phyloP scores from a whole-genome alignment of 2,888 invertebrate species.

The Acanthococcus lagerstroemiae region DNA sequence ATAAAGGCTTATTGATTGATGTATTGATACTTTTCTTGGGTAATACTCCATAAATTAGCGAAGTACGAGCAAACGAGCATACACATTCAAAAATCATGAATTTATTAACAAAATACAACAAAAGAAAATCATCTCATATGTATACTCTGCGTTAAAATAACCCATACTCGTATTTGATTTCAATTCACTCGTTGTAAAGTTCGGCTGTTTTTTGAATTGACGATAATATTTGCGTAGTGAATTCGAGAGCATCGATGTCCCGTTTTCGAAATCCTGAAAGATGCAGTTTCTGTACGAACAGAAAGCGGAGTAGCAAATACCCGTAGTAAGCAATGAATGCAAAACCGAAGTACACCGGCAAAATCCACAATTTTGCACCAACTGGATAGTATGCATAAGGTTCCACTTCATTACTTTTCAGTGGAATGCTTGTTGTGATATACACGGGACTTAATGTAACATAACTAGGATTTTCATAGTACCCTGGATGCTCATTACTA shows the following conservation, averaged over 20 bases:
- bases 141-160: too few species aligned
- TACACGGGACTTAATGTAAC: not conserved
- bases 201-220: not conserved
- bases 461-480: conserved; percentile 5
- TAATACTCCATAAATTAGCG: too few species aligned
- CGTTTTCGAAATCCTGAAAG: too few species aligned
- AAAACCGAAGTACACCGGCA: conserved; percentile 66
- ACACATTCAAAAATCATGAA: too few species aligned
- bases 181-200: too few species aligned
- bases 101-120: too few species aligned
- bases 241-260: not conserved
- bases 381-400: conserved; percentile 50
- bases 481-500: not conserved
- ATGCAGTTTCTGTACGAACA: too few species aligned
- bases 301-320: conserved; percentile 52
- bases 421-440: conserved; percentile 2
- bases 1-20: too few species aligned
- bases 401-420: not conserved
- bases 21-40: too few species aligned
- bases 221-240: not conserved
- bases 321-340: conserved; percentile 56
- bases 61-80: too few species aligned
- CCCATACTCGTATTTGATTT: too few species aligned
- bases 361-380: conserved; percentile 49
- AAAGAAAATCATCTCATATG: too few species aligned